Evolutionary conservation across 2,888 invertebrate species (phyloP), one percentile per base, ranked within the genome.

Genomic region (Monochamus alternatus): DNA sequence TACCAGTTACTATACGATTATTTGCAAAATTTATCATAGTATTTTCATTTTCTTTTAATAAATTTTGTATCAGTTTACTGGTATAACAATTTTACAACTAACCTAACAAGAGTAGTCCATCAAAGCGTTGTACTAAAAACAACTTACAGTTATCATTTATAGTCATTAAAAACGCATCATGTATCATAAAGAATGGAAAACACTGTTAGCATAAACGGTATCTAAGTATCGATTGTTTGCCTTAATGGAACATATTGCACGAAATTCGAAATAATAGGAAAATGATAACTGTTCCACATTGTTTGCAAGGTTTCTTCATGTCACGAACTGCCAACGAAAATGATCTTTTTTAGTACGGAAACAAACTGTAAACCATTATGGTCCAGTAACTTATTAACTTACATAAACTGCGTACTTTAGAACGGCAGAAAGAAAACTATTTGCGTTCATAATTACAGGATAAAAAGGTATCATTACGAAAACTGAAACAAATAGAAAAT

Each of bases 321-420:
- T 64, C 64, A 47, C 47, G 64, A 64, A 22, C 47, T 30, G 30
- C 64, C 47, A 64, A 64, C 64, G 47, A 64, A 64, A 47, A 64
- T 22, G 44, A 64, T 12, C 0, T 44, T 47, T 62, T 63, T 63
- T 63, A 30, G 44, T 64, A 44, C 44, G 64, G 64, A 64, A 64
- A 47, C 38, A 47, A 64, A 64, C 38, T 64, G 31, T 31, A 64
- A 22, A 44, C 5, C 30, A 9, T 14, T 63, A 38, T 43, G 12
- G n/a, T 43, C 38, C 43, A 63, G 38, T 38, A 63, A 63, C 43
- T 63, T 38, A 14, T 43, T 63, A 43, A n/a, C 62, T 63, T 43
- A 43, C n/a, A 8, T 43, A 43, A 63, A 63, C 43, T n/a, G 62
- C 14, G n/a, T 5, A 62, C 10, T 12, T 5, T 38, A 2, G 7